Percentiles rank a stretch among this genome's conserved stretches.
Conservation (phyloP, 2,888 invertebrate genomes). For the Lordiphosa andalusiaca region DNA sequence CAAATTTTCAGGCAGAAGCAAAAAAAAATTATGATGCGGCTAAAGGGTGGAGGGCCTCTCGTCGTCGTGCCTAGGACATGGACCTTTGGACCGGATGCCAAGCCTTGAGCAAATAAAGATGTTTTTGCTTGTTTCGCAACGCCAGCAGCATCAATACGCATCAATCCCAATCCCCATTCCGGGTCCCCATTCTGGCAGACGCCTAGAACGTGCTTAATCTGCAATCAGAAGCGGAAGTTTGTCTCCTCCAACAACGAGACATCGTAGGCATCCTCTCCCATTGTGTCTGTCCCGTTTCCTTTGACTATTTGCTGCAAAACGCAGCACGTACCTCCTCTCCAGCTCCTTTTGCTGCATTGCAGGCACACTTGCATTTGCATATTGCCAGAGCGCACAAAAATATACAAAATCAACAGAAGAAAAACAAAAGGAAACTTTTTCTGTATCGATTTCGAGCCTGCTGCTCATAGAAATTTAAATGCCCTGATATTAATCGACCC, state of each 20-base stretch:
- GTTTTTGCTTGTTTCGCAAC: slow-evolving; percentile 57
- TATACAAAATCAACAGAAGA: slow-evolving; percentile 5
- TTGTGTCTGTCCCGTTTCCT: slow-evolving; percentile 21
- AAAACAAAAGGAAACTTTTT: slow-evolving; percentile 18
- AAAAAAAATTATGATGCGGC: slow-evolving; percentile 44
- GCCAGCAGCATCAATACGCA: slow-evolving; percentile 70
- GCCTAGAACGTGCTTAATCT: slow-evolving; percentile 71
- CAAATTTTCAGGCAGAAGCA: slow-evolving; percentile 35
- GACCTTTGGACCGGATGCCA: slow-evolving; percentile 31
- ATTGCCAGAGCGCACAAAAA: slow-evolving; percentile 34
- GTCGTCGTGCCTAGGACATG: slow-evolving; percentile 1
- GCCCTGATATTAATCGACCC: slow-evolving; percentile 8
- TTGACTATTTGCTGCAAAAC: slow-evolving; percentile 13
- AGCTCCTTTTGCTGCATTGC: slow-evolving; percentile 60
- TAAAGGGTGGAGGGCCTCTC: slow-evolving; percentile 15
- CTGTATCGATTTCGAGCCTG: slow-evolving; percentile 25
- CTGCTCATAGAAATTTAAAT: slow-evolving; percentile 15
- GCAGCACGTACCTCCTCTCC: slow-evolving; percentile 9
- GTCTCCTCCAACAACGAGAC: slow-evolving; percentile 33
- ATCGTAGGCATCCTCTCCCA: neutral
- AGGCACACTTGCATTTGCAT: slow-evolving; percentile 73
- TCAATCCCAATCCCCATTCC: slow-evolving; percentile 41
- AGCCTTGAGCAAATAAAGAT: slow-evolving; percentile 62
- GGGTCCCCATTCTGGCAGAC: slow-evolving; percentile 26
- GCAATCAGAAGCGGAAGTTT: slow-evolving; percentile 74